A percentile compares a stretch with the other conserved stretches of the same genome.
Conservation (phyloP, 1,140 invertebrate genomes). For the Caenorhabditis latens region DNA sequence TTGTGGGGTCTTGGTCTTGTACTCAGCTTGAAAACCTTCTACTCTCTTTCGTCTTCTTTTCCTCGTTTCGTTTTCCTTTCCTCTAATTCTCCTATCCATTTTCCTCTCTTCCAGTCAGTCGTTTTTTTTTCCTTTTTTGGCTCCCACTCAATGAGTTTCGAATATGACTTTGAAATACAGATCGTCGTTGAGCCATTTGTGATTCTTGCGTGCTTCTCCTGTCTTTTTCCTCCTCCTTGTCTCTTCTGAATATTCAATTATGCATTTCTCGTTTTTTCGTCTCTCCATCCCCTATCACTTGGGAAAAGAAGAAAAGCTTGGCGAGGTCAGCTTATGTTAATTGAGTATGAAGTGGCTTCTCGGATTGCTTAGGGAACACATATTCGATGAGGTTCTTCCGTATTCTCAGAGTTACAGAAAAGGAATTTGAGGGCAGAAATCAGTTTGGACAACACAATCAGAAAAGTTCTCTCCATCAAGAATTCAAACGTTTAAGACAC, state of each 20-base stretch:
- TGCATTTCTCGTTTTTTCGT: constrained; percentile 37
- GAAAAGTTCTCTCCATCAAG: not conserved
- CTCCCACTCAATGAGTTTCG: not conserved
- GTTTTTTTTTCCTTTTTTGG: not conserved
- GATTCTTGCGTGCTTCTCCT: constrained; percentile 17
- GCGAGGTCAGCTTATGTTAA: constrained; percentile 41
- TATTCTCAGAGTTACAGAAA: not conserved
- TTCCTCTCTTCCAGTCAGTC: not conserved
- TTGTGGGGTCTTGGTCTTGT: constrained; percentile 43
- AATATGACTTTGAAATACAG: not conserved
- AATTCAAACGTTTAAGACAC: not conserved
- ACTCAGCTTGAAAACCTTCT: constrained; percentile 42
- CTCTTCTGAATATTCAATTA: constrained; percentile 43
- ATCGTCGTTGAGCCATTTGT: constrained; percentile 22
- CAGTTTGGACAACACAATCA: too few species aligned
- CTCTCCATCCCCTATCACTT: constrained; percentile 8
- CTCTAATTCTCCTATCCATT: constrained; percentile 1
- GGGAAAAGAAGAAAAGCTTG: not conserved
- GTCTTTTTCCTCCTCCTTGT: not conserved
- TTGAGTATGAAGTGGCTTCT: constrained; percentile 41
- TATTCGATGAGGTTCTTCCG: not conserved
- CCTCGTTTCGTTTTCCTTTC: not conserved
- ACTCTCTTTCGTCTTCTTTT: not conserved
- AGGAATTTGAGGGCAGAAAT: not conserved
- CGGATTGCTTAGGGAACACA: constrained; percentile 27